Evolutionary conservation across 2,797 vertebrate species (phyloP).

Genomic region (Selene dorsalis): DNA sequence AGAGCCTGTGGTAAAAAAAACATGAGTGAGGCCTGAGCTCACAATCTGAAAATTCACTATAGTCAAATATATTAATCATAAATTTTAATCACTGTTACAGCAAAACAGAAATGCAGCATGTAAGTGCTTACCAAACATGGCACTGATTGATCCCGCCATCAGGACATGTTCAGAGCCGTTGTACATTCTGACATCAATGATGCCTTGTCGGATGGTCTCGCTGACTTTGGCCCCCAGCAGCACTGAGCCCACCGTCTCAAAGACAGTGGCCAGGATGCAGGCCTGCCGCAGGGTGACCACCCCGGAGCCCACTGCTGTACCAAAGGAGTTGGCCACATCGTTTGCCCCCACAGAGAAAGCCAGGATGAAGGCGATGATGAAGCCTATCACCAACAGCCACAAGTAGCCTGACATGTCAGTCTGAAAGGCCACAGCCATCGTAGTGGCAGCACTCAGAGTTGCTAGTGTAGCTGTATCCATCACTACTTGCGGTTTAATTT

Average conservation of each 20-base stretch:
- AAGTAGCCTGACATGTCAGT: constrained; percentile 78
- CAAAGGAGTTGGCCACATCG: constrained; percentile 97
- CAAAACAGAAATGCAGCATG: no score
- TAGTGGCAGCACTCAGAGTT: constrained; percentile 71
- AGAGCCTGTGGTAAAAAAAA: constrained; percentile 85
- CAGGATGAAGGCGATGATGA: constrained; percentile 94
- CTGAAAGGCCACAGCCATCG: constrained; percentile 57
- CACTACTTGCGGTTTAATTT: constrained; percentile 11
- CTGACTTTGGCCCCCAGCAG: constrained; percentile 96
- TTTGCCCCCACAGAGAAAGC: constrained; percentile 98
- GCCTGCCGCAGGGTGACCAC: constrained; percentile 95
- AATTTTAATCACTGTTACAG: no score
- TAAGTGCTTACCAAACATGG: constrained; percentile 90
- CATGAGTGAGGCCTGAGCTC: not conserved
- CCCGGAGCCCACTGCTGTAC: constrained; percentile 95
- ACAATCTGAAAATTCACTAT: not conserved
- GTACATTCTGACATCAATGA: constrained; percentile 93
- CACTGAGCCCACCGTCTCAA: constrained; percentile 94
- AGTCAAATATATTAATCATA: not conserved
- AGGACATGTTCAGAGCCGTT: constrained; percentile 82
- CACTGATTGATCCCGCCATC: constrained; percentile 94
- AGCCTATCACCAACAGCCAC: constrained; percentile 92
- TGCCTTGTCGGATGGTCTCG: constrained; percentile 94
- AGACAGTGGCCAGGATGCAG: constrained; percentile 92
- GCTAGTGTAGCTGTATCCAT: constrained; percentile 81